Conservation (phyloP, 2,113 vertebrate genomes). For the Stictonetta naevosa region DNA sequence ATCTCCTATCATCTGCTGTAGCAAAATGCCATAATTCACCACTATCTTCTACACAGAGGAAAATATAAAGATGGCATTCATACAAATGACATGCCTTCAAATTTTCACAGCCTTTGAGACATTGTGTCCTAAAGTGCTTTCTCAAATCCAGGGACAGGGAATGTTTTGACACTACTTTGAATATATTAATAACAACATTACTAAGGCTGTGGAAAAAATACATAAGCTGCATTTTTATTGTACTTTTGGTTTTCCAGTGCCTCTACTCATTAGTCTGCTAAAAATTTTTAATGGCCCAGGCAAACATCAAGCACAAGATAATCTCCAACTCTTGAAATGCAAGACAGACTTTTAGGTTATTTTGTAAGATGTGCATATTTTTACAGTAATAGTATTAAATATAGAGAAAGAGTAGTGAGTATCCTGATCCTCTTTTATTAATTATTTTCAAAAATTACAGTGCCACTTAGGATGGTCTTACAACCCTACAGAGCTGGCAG, state of each 20-base stretch:
- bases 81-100: background rate
- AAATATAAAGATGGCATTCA: background rate
- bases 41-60: background rate
- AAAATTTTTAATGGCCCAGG: background rate
- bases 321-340: background rate
- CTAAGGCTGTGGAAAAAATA: background rate
- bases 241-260: background rate
- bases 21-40: background rate
- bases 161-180: background rate
- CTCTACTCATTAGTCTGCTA: background rate
- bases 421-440: background rate
- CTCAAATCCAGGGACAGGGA: background rate
- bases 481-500: background rate
- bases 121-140: background rate
- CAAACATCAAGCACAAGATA: accelerated
- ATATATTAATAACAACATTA: background rate
- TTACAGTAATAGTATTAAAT: background rate
- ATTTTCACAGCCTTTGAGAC: background rate
- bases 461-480: background rate
- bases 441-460: background rate
- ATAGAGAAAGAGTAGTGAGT: background rate
- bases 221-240: background rate
- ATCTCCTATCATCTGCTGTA: background rate
- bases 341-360: background rate
- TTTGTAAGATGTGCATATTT: background rate